These are phyloP conservation scores for Myotis pilosus DNA, from an alignment of 2,797 vertebrate species.

Conservation along the genomic window DNA sequence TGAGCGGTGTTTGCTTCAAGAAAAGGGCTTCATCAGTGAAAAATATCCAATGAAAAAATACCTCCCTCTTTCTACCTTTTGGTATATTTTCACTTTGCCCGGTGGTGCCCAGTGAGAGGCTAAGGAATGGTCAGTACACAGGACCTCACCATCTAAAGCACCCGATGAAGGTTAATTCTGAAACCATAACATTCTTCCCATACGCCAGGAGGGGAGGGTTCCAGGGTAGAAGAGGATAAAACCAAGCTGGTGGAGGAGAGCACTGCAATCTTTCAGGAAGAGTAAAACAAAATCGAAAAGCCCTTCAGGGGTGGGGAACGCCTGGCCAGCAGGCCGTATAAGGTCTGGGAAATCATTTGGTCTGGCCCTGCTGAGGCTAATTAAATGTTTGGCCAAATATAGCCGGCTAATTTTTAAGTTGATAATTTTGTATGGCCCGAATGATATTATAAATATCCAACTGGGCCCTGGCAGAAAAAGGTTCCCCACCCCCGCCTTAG, in stretches of 20 bases:
- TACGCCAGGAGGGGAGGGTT: not conserved
- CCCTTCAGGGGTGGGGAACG: not conserved
- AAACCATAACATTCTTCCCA: not conserved
- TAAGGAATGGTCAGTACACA: not conserved
- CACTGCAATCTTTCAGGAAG: not conserved
- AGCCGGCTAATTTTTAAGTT: too few species aligned
- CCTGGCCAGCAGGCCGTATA: too few species aligned
- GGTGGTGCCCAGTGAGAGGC: not conserved
- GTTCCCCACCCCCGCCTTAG: too few species aligned
- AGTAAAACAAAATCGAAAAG: not conserved
- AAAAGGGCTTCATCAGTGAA: not conserved
- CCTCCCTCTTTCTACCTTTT: not conserved
- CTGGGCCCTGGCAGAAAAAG: too few species aligned
- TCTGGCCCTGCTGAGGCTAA: too few species aligned
- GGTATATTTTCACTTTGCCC: not conserved
- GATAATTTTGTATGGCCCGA: too few species aligned
- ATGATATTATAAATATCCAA: too few species aligned
- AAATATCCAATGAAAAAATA: not conserved
- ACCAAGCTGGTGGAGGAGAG: not conserved
- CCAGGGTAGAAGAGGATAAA: not conserved
- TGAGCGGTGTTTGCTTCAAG: not conserved
- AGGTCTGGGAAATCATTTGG: too few species aligned
- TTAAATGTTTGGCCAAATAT: too few species aligned
- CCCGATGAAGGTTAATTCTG: not conserved
- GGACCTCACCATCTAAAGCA: not conserved